Evolutionary conservation across 2,797 vertebrate genomes (phyloP).

Genomic region (Euthynnus affinis): DNA sequence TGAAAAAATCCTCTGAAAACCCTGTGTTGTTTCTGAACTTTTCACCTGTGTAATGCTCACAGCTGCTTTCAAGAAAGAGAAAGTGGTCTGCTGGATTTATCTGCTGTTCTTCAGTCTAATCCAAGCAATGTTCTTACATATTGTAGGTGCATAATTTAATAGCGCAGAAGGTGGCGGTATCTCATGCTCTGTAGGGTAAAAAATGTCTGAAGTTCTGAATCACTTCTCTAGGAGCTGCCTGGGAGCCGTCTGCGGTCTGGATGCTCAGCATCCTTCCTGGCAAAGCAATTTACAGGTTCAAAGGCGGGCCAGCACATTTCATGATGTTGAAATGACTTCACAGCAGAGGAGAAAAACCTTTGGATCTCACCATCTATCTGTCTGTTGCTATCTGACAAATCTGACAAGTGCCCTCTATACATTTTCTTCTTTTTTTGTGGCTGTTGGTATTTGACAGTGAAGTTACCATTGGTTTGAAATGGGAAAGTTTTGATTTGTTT

Average conservation of each 20-base stretch:
- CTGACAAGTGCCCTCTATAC: not conserved
- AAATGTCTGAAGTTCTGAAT: not conserved
- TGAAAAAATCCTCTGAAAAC: constrained; percentile 2
- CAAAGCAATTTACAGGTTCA: constrained; percentile 34
- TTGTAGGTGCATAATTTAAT: not conserved
- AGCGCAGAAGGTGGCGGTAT: not conserved
- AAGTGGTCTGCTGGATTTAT: not conserved
- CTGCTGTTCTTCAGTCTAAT: not conserved
- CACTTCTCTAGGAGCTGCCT: not conserved
- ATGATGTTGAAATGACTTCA: constrained; percentile 29
- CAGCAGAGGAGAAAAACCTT: not conserved
- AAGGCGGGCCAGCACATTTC: not conserved
- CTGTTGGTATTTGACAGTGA: not conserved
- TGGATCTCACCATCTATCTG: not conserved
- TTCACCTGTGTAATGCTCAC: not conserved
- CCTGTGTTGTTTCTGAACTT: constrained; percentile 5
- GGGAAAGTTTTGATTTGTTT: too few species aligned
- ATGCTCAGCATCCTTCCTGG: constrained; percentile 12
- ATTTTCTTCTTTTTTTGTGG: not conserved
- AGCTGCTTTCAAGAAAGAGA: not conserved
- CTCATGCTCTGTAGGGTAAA: not conserved
- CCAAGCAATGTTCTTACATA: not conserved
- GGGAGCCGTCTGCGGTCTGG: not conserved
- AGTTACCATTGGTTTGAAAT: not conserved
- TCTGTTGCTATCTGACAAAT: not conserved